These are phyloP conservation scores for Felis catus DNA, from an alignment of 2,113 vertebrate genomes.

Conservation along the genomic window F.catus_Fca126_mat1.0 CM031411.1:109287001-109287500, in stretches of 20 bases:
- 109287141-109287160: slow-evolving; percentile 1
- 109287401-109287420: background rate
- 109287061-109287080: background rate
- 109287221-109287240: background rate
- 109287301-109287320: background rate
- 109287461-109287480: background rate
- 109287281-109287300: background rate
- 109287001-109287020: background rate
- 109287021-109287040: background rate
- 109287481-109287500: background rate
- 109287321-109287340: background rate
- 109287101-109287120: background rate
- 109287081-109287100: background rate
- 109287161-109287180: slow-evolving; percentile 16
- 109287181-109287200: background rate
- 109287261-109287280: background rate
- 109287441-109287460: background rate
- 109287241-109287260: background rate
- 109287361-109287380: background rate
- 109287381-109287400: background rate
- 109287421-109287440: background rate
- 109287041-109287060: background rate
- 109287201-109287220: background rate
- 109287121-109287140: background rate
- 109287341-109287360: background rate